Conservation (phyloP, 2,797 vertebrate species). For the Chelon auratus region DNA sequence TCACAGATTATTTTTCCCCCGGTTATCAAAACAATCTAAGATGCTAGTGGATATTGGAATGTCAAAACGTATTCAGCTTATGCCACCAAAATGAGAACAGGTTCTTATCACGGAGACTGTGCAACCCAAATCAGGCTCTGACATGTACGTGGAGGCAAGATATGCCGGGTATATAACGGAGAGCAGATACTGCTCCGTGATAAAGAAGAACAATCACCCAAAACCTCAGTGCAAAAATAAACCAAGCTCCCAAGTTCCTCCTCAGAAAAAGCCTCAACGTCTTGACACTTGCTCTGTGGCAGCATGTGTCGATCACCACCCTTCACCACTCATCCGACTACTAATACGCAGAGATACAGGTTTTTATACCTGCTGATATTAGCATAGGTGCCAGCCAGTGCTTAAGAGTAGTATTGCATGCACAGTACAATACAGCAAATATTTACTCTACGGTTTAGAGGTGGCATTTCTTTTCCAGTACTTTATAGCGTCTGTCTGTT, state of each 20-base stretch:
- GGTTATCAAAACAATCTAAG: conserved; percentile 5
- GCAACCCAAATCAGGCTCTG: conserved; percentile 16
- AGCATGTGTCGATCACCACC: background rate
- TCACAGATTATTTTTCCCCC: background rate
- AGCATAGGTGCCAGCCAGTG: background rate
- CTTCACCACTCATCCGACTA: conserved; percentile 8
- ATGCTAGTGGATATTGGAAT: conserved; percentile 1
- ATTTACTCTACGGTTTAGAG: conserved; percentile 55
- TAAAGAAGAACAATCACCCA: conserved; percentile 7
- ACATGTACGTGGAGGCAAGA: conserved; percentile 4
- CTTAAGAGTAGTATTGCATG: conserved; percentile 35
- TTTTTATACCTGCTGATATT: conserved; percentile 31
- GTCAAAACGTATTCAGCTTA: conserved; percentile 3
- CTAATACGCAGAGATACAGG: conserved; percentile 5
- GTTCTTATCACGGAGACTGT: conserved; percentile 2
- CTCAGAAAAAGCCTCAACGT: conserved; percentile 7
- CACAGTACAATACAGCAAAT: conserved; percentile 47
- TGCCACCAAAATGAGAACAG: conserved; percentile 3
- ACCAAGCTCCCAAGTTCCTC: background rate
- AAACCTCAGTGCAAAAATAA: conserved; percentile 9
- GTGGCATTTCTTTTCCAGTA: conserved; percentile 34
- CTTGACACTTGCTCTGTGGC: conserved; percentile 17
- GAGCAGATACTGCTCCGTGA: conserved; percentile 14
- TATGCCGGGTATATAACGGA: conserved; percentile 7
- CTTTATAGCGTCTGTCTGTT: conserved; percentile 40